phyloP scores from a whole-genome alignment of 2,888 invertebrate genomes.

The Pollenia angustigena region DNA sequence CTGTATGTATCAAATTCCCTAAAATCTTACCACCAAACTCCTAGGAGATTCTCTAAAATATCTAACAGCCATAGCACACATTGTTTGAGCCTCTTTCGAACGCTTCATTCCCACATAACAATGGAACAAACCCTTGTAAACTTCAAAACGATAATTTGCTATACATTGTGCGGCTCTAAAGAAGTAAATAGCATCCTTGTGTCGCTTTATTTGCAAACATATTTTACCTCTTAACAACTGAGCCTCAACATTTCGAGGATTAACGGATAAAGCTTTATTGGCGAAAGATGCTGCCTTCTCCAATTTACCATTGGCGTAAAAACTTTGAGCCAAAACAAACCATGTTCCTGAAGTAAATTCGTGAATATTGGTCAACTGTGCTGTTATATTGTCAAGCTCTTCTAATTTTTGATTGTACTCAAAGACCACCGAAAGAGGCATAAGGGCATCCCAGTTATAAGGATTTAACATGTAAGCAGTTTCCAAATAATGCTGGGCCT shows the following conservation, averaged over 20 bases:
- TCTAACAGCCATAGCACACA: slow-evolving; percentile 89
- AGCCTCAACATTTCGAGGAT: slow-evolving; percentile 89
- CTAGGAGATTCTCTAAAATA: slow-evolving; percentile 89
- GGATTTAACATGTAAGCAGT: slow-evolving; percentile 85
- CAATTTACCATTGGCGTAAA: slow-evolving; percentile 86
- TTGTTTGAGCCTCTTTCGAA: slow-evolving; percentile 89
- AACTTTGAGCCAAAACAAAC: slow-evolving; percentile 90
- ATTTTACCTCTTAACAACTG: slow-evolving; percentile 87
- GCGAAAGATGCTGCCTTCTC: slow-evolving; percentile 90
- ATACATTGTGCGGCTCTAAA: slow-evolving; percentile 80
- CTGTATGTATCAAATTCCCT: neutral
- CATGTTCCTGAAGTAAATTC: slow-evolving; percentile 89
- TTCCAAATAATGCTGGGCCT: slow-evolving; percentile 85
- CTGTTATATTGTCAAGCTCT: slow-evolving; percentile 87
- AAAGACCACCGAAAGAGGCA: slow-evolving; percentile 87
- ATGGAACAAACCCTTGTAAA: slow-evolving; percentile 91
- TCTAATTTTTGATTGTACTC: slow-evolving; percentile 86
- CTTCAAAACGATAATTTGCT: slow-evolving; percentile 85
- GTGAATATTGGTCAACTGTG: slow-evolving; percentile 80
- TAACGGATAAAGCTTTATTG: slow-evolving; percentile 88
- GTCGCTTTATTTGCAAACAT: slow-evolving; percentile 79
- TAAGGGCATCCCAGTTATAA: slow-evolving; percentile 86
- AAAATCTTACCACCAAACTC: slow-evolving; percentile 87
- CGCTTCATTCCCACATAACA: slow-evolving; percentile 89
- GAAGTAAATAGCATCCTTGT: slow-evolving; percentile 80